Evolutionary conservation across 2,797 vertebrate species (phyloP).

Genomic region (Limosa lapponica): DNA sequence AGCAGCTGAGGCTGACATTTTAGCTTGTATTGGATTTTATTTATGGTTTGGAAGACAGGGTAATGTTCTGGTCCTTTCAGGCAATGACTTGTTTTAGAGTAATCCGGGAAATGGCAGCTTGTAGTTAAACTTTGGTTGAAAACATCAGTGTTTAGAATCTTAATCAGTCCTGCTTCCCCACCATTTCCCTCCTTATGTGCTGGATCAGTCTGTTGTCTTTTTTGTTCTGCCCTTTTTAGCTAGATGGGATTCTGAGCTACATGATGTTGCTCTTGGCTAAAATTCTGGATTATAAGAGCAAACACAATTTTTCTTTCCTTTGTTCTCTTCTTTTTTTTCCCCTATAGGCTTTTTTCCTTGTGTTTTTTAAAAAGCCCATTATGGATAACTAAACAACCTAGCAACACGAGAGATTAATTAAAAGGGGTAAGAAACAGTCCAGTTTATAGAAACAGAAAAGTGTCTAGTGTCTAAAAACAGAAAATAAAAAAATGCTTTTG

Average conservation of each 20-base stretch:
- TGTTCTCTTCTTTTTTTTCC: background rate
- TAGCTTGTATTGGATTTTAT: background rate
- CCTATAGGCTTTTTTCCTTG: background rate
- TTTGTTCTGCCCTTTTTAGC: background rate
- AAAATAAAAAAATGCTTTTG: background rate
- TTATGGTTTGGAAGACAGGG: background rate
- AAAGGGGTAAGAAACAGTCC: background rate
- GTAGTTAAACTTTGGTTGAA: background rate
- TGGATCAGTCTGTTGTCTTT: background rate
- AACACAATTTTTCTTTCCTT: background rate
- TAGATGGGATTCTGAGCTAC: background rate
- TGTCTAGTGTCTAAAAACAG: background rate
- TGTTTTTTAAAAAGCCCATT: background rate
- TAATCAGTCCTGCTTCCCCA: background rate
- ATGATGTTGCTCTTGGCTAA: background rate
- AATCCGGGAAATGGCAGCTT: background rate
- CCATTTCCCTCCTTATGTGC: background rate
- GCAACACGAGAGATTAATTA: background rate
- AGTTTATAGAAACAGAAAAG: background rate
- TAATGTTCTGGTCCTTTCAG: background rate
- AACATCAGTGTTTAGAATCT: background rate
- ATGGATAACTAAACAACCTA: background rate
- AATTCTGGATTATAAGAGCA: background rate
- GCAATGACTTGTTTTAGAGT: background rate
- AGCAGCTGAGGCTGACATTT: background rate